Evolutionary conservation across 1,140 invertebrate species (phyloP), one percentile per base, ranked within the genome.

Genomic region (Mizuhopecten yessoensis): DNA sequence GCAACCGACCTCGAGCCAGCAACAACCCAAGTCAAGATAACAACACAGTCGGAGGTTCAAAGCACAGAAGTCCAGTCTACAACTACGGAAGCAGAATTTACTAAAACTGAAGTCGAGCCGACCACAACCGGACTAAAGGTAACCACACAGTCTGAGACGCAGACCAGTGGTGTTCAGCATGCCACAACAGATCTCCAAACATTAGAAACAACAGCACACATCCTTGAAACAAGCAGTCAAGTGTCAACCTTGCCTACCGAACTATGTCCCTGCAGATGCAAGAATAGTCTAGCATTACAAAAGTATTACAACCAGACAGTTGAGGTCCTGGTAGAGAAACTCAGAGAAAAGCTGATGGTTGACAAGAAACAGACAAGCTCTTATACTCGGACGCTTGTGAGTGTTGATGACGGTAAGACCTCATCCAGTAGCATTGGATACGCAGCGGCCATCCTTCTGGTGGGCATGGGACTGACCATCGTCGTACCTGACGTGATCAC

Each of bases 371-470:
- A 3, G n/a, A 75, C 57, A n/a, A 75, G 5, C 57, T n/a, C 57
- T 11, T 29, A 75, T 11, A 75, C n/a, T 7, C 1, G 57, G n/a
- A 75, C 1, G n/a, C 57, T 75, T 5, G 57, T 75, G 23, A 75
- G 57, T 75, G 57, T 75, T 75, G 57, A 75, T n/a, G 57, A 75
- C 57, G 57, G 57, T 29, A 75, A 29, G 57, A n/a, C 57, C 1
- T 75, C 57, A n/a, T 75, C 57, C n/a, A 23, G 57, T 29, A 75
- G 29, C 57, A 75, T 75, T n/a, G 57, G 57, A 75, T 75, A 75
- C n/a, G 57, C 29, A 75, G 57, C 9, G n/a, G 29, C 29, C n/a
- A 9, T n/a, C 57, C 23, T 75, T 11, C 57, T 75, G 23, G 57
- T 75, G n/a, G 57, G 3, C 57, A n/a, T 75, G n/a, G 57, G 57